Base-by-base conservation (phyloP, 1,140 invertebrate genomes). In the Drosophila guanche region DNA sequence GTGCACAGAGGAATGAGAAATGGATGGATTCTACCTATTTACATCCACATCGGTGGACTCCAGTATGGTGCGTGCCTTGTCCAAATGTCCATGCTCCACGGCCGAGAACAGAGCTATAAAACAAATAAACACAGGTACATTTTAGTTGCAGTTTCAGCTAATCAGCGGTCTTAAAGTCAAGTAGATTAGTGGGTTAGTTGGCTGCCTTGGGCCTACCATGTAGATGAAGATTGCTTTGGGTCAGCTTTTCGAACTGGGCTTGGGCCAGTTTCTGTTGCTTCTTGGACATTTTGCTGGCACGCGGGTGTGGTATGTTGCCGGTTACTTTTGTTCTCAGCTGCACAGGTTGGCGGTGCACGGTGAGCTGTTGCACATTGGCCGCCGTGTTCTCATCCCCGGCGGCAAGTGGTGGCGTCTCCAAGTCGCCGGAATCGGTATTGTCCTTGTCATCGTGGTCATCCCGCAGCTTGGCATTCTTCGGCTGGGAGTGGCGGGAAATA, bases 81-180 rank as follows among this genome's bases (percentile, higher is more conserved):
- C 97, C 78, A 98, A 86, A 90, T 98, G 96, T 22, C 97, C 97
- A 92, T 98, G 96, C 92, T 99, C 97, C 3, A 98, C 96, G 1
- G 97, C 97, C 10, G 95, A 95, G 92, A 97, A 97, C n/a, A 97
- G 93, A 41, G 96, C 97, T 97, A 93, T 12, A 94, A 93, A 89
- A 92, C n/a, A 50, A 60, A 55, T 40, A 71, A 29, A 65, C 20
- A 42, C 5, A 25, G 5, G 10, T 10, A 12, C 4, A 22, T 37
- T 42, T 53, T 22, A 57, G 27, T 22, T 3, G 2, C 33, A 23
- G 22, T 20, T 20, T 16, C 2, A 37, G 4, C 10, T 37, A 25
- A 43, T 5, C 1, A 1, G 16, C 2, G 14, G 23, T 8, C 42
- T 55, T 55, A 43, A 42, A 7, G 29, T 12, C 5, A 16, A 12